phyloP scores from a whole-genome alignment of 2,888 invertebrate species.

The Chloroclystis v-ata region DNA sequence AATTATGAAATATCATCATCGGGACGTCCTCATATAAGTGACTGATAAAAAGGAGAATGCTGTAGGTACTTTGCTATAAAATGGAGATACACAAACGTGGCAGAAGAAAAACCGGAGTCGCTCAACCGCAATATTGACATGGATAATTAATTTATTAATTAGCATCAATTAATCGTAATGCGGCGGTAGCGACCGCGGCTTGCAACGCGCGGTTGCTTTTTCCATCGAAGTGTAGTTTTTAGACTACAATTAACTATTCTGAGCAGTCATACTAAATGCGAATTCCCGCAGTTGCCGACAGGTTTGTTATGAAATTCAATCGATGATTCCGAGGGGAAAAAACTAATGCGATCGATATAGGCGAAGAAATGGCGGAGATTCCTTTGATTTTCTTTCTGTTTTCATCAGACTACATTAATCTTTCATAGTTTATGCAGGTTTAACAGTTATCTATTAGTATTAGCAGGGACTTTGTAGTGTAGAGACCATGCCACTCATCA shows the following conservation, averaged over 20 bases:
- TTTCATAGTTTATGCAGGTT: slow-evolving; percentile 9
- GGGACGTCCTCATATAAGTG: slow-evolving; percentile 41
- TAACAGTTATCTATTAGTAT: too few species aligned
- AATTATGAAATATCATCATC: slow-evolving; percentile 52
- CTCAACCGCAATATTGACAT: slow-evolving; percentile 67
- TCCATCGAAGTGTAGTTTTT: slow-evolving; percentile 58
- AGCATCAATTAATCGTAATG: slow-evolving; percentile 71
- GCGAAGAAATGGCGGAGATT: slow-evolving; percentile 40
- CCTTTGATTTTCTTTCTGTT: slow-evolving; percentile 49
- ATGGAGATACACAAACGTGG: slow-evolving; percentile 55
- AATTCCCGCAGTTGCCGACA: slow-evolving; percentile 49
- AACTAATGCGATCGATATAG: slow-evolving; percentile 34
- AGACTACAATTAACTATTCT: slow-evolving; percentile 48
- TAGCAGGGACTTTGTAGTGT: too few species aligned
- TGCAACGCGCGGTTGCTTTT: slow-evolving; percentile 60
- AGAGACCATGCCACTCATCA: too few species aligned
- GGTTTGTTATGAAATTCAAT: slow-evolving; percentile 43
- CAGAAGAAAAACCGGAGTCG: slow-evolving; percentile 56
- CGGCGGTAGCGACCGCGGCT: slow-evolving; percentile 46
- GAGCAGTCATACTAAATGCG: slow-evolving; percentile 43
- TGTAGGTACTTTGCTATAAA: slow-evolving; percentile 48
- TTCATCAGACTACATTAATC: slow-evolving; percentile 16
- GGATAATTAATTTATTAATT: slow-evolving; percentile 76
- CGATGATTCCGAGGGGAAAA: slow-evolving; percentile 27
- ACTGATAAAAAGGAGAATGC: slow-evolving; percentile 55